Evolutionary conservation across 2,888 invertebrate genomes (phyloP).

Genomic region (Polydrusus pterygomalis): DNA sequence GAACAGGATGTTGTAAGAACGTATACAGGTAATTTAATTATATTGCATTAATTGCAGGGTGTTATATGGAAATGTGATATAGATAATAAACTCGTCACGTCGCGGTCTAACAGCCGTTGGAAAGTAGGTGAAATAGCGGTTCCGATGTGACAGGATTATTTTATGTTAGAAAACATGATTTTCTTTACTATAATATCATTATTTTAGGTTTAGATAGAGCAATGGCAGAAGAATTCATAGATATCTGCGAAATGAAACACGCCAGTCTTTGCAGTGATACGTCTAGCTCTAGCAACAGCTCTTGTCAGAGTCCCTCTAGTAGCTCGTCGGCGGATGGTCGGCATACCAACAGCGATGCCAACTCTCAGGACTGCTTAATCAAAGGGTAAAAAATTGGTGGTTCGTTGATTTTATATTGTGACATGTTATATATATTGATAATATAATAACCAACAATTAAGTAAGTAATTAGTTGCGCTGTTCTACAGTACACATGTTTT

Average conservation of each 20-base stretch:
- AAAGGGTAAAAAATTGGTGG: constrained; percentile 54
- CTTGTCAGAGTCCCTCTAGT: constrained; percentile 59
- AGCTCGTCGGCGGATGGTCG: constrained; percentile 46
- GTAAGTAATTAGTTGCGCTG: no score
- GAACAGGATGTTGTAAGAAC: constrained; percentile 76
- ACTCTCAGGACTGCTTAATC: constrained; percentile 63
- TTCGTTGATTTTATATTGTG: no score
- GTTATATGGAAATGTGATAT: no score
- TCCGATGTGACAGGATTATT: no score
- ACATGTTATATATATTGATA: no score
- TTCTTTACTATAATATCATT: not conserved
- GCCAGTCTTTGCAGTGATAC: constrained; percentile 65
- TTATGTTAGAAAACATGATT: no score
- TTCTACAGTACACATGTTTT: no score
- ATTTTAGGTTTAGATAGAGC: constrained; percentile 74
- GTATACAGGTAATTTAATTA: constrained; percentile 73
- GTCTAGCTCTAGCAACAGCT: constrained; percentile 56
- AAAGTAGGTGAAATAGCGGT: no score
- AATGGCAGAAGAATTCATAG: constrained; percentile 79
- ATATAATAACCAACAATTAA: no score
- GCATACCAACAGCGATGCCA: constrained; percentile 60
- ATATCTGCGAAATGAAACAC: constrained; percentile 77
- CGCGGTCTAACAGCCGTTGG: no score
- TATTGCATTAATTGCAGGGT: no score
- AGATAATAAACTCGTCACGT: no score